Evolutionary conservation across 2,797 vertebrate species (phyloP), one percentile per base, ranked within the genome.

Genomic region (Prionace glauca): DNA sequence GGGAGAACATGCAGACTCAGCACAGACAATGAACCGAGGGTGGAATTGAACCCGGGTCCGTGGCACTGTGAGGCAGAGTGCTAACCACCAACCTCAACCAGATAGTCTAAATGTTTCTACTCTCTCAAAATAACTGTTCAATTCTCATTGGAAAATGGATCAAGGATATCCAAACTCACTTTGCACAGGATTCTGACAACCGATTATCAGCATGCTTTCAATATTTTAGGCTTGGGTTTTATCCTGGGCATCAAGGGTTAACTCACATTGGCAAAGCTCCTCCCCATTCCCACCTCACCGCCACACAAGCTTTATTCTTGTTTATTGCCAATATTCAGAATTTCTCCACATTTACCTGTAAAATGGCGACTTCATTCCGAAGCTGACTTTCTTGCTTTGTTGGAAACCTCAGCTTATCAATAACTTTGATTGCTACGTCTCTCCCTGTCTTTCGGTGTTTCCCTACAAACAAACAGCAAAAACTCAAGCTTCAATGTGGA

Each of bases 301-400:
- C 12, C 91, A 93, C 96, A 96, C 50, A 91, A 95, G 74, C 88
- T 79, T 86, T 96, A 96, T 95, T 91, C n/a, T 20, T 96, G 96
- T 96, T 95, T 95, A 96, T 96, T 5, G 95, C 24, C 8, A 81
- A 60, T 96, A 92, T 16, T 56, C n/a, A n/a, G 94, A 16, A 79
- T 50, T 32, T 36, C n/a, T 95, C 41, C 29, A 71, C 45, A 92
- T 69, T 95, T 98, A 99, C 99, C 98, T 99, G 99, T 96, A 99
- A 98, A 97, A 99, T 99, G 96, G 99, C 99, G 97, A 99, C 99
- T 97, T 99, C 99, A 95, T 99, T 99, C 95, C 99, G 98, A 96
- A 99, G 98, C 96, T 99, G 99, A 96, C 98, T 99, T 97, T 99
- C 99, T 96, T 99, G 99, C 96, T 99, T 99, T 32, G 99, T 99